A percentile compares a stretch with the other conserved stretches of the same genome.
These are phyloP conservation scores for Orthochromis malagaraziensis DNA, from an alignment of 2,113 vertebrate species.

Conservation along the genomic window DNA sequence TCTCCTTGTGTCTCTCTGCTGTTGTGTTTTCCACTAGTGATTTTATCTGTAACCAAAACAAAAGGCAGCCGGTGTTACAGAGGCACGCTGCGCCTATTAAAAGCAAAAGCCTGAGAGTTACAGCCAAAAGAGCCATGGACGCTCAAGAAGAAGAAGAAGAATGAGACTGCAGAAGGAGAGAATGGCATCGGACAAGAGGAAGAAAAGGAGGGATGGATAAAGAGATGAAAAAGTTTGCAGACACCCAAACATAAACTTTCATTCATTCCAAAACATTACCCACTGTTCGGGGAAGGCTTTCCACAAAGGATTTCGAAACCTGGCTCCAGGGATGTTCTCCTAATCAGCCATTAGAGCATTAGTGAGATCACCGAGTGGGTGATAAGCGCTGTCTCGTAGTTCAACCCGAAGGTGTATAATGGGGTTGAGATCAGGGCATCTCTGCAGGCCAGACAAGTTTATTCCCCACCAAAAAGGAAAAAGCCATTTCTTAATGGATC, in stretches of 20 bases:
- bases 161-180: not conserved
- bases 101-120: slow-evolving; percentile 12
- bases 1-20: not conserved
- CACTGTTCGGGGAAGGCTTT: not conserved
- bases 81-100: slow-evolving; percentile 37
- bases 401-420: not conserved
- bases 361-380: not conserved
- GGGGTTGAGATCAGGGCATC: not conserved
- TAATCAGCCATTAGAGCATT: not conserved
- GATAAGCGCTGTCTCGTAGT: not conserved
- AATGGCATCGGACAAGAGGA: not conserved
- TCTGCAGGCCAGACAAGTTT: not conserved
- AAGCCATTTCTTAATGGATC: not conserved
- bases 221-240: not conserved
- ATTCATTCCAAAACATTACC: not conserved
- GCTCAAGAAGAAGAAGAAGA: not conserved
- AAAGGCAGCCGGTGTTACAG: slow-evolving; percentile 35
- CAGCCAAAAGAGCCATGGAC: not conserved
- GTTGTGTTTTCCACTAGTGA: slow-evolving; percentile 42
- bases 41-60: slow-evolving; percentile 68
- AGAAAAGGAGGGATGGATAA: not conserved
- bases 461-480: not conserved
- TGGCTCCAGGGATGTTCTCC: not conserved
- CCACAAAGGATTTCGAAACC: not conserved
- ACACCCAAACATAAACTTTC: not conserved